Evolutionary conservation across 2,113 vertebrate genomes (phyloP), one percentile per base, ranked within the genome.

Genomic region (Anarhynchus alexandrinus): DNA sequence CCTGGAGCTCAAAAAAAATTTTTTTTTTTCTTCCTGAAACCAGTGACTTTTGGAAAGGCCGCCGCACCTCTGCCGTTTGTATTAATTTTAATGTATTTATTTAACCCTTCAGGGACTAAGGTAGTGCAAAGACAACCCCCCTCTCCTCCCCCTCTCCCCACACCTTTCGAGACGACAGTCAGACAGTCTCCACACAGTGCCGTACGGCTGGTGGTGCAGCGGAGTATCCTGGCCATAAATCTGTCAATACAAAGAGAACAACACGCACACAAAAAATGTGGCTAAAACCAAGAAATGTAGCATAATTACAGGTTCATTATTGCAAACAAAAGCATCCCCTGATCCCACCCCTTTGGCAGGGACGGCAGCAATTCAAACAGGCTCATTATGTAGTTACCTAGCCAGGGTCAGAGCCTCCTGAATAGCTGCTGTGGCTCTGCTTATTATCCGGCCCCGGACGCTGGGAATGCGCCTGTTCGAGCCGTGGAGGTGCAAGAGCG

Each of bases 301-400:
- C 96, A 92, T 98, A 98, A 98, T 98, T 98, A 97, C 96, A 98
- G 97, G 97, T 97, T 97, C 97, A 98, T 98, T 98, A 98, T 1
- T 93, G 97, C 96, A 98, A 97, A 98, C 97, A 98, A 98, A 98
- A 98, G 97, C 97, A 95, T 96, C 97, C 95, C 96, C 73, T 5
- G 86, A 96, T 96, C 96, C 97, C 96, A 97, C 97, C 96, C 97
- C 94, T 97, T 98, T 98, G 97, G 97, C 97, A 97, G 95, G 96
- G 94, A 97, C 74, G 13, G 89, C 92, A 96, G 95, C 96, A 96
- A 97, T 97, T 98, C 97, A 97, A 97, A 87, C 74, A 96, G 96
- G 88, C 97, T 97, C 96, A 97, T 98, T 98, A 98, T 97, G 97
- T 98, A 96, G 96, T 97, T 98, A 98, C 97, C 96, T 97, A 70